Percentiles rank a stretch among this genome's conserved stretches.
These are phyloP conservation scores for Drosophila putrida DNA, from an alignment of 2,888 invertebrate genomes.

Conservation along the genomic window DNA sequence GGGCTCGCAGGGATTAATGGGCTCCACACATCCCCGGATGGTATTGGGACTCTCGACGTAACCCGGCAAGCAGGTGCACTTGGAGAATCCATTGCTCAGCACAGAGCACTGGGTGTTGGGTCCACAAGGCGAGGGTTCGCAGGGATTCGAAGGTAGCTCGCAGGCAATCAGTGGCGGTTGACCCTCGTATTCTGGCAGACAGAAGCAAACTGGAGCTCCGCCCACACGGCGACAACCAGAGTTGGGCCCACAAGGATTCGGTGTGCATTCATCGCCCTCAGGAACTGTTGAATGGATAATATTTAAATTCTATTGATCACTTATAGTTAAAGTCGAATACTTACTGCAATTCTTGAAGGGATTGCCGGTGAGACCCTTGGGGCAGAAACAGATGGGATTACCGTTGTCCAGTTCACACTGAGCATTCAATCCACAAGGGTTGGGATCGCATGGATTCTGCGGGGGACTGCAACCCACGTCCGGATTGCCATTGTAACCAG, in stretches of 20 bases:
- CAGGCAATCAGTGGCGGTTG: constrained; percentile 91
- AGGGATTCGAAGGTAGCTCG: constrained; percentile 91
- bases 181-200: constrained; percentile 94
- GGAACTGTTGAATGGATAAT: constrained; percentile 88
- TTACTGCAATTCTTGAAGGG: constrained; percentile 96
- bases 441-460: constrained; percentile 92
- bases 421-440: constrained; percentile 95
- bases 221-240: constrained; percentile 92
- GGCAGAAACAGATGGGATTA: constrained; percentile 95
- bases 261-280: constrained; percentile 93
- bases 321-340: constrained; percentile 84
- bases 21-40: constrained; percentile 93
- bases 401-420: constrained; percentile 94
- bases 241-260: constrained; percentile 93
- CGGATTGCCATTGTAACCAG: constrained; percentile 93
- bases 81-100: constrained; percentile 92
- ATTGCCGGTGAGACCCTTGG: constrained; percentile 95
- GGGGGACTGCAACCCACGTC: constrained; percentile 90
- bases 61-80: constrained; percentile 94
- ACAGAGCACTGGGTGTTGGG: constrained; percentile 94
- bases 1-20: constrained; percentile 92
- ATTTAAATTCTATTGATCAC: background rate
- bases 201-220: constrained; percentile 93
- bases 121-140: constrained; percentile 94
- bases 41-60: constrained; percentile 95